Evolutionary conservation across 2,888 invertebrate species (phyloP).

Genomic region (Euclidia mi): DNA sequence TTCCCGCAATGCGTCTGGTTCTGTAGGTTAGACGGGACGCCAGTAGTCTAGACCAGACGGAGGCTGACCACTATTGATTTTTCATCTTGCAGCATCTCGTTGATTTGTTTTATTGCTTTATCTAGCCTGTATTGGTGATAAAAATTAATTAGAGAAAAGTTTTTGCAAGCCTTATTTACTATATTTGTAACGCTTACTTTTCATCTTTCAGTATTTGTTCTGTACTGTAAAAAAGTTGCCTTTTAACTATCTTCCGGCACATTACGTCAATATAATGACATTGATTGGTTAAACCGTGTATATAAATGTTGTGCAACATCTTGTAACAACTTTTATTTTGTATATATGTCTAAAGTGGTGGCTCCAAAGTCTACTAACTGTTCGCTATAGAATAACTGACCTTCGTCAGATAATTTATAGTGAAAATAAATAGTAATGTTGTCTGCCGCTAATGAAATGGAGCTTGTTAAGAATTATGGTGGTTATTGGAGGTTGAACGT

Average conservation of each 20-base stretch:
- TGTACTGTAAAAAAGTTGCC: neutral
- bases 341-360: neutral
- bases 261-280: slow-evolving; percentile 1
- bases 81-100: slow-evolving; percentile 38
- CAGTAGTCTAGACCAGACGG: slow-evolving; percentile 65
- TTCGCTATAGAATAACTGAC: neutral
- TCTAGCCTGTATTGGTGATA: neutral
- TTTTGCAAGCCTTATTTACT: neutral
- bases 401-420: slow-evolving; percentile 8
- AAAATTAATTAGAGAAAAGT: slow-evolving; percentile 1
- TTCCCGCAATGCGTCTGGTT: slow-evolving; percentile 69
- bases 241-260: neutral
- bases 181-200: too few relatives aligned
- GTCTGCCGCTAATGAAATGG: slow-evolving; percentile 13
- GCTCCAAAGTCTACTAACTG: neutral
- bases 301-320: slow-evolving; percentile 19
- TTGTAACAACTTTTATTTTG: slow-evolving; percentile 10
- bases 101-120: slow-evolving; percentile 20
- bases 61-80: slow-evolving; percentile 68
- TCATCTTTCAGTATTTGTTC: too few relatives aligned
- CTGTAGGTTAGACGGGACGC: slow-evolving; percentile 42
- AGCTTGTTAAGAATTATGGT: slow-evolving; percentile 26
- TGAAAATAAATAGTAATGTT: slow-evolving; percentile 14
- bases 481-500: slow-evolving; percentile 33
- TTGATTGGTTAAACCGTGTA: neutral